Evolutionary conservation across 1,140 invertebrate genomes (phyloP), one percentile per base, ranked within the genome.

Genomic region (Sarcophaga bullata): DNA sequence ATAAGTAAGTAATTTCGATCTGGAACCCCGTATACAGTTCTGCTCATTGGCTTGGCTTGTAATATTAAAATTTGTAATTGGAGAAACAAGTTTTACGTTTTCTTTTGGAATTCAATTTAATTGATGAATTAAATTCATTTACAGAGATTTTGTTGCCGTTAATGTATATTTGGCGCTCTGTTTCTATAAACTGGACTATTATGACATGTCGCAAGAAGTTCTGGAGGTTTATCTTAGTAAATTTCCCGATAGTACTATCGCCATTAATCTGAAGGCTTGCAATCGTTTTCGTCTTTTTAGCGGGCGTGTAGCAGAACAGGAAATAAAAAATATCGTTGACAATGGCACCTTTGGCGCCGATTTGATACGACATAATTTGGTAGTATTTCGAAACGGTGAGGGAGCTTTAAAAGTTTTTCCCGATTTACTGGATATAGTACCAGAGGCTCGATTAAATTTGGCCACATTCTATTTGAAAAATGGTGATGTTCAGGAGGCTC

Each of bases 81-180:
- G 8, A 10, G 50, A 6, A 52, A 52, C 6, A 52, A 13, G 8
- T 52, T 52, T 13, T 19, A 6, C n/a, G 6, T 19, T 19, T n/a
- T n/a, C n/a, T n/a, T 19, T 19, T 68, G 17, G 7, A 6, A 50
- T 19, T 25, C 3, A 11, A 49, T n/a, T n/a, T n/a, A 37, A 75
- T n/a, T n/a, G n/a, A n/a, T n/a, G n/a, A n/a, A n/a, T n/a, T n/a
- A n/a, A n/a, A n/a, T 15, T n/a, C n/a, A 13, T n/a, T 76, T 76
- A 15, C 54, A 97, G 97, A 86, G 95, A 98, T 80, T 98, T 95
- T 90, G 91, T 98, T 85, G 98, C 98, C 8, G 90, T 99, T 73
- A 99, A 99, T 91, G 97, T 99, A 9, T 99, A 99, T 90, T 95
- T 99, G 81, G 98, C 98, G 0, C 91, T 99, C 9, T 99, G 98